Evolutionary conservation across 2,888 invertebrate species (phyloP).

Genomic region (Cryptocephalus primarius): DNA sequence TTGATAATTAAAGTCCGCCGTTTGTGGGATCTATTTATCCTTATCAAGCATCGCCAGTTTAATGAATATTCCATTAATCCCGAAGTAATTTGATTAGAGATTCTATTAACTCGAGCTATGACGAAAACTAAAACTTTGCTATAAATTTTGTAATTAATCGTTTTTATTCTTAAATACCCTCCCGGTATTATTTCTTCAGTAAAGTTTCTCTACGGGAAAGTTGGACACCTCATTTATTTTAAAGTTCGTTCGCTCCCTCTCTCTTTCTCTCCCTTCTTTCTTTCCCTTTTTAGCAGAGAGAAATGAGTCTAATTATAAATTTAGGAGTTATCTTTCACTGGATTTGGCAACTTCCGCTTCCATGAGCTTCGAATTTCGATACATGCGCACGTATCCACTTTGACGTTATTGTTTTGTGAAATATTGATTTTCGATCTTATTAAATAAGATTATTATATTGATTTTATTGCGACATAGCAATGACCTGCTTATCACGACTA

Average conservation of each 20-base stretch:
- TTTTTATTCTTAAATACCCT: conserved; percentile 21
- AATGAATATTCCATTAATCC: conserved; percentile 31
- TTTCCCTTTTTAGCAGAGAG: conserved; percentile 2
- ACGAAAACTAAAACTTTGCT: conserved; percentile 31
- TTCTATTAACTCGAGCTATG: not conserved
- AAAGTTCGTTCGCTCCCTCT: conserved; percentile 21
- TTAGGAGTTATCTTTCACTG: conserved; percentile 19
- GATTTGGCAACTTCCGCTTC: too few species aligned
- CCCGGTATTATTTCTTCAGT: conserved; percentile 15
- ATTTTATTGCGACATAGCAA: too few species aligned
- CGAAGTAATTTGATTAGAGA: conserved; percentile 29
- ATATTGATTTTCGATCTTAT: too few species aligned
- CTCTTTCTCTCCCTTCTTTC: too few species aligned
- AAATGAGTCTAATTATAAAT: conserved; percentile 31
- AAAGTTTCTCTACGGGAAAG: conserved; percentile 21
- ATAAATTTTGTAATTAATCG: conserved; percentile 33
- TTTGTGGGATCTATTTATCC: not conserved
- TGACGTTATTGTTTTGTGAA: too few species aligned
- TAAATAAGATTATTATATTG: too few species aligned
- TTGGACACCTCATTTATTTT: conserved; percentile 32
- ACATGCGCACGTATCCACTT: too few species aligned
- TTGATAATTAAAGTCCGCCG: too few species aligned
- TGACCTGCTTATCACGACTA: too few species aligned
- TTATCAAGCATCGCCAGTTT: conserved; percentile 23
- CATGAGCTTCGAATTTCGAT: too few species aligned